Conservation (phyloP, 2,888 invertebrate species). For the Eupithecia abbreviata region DNA sequence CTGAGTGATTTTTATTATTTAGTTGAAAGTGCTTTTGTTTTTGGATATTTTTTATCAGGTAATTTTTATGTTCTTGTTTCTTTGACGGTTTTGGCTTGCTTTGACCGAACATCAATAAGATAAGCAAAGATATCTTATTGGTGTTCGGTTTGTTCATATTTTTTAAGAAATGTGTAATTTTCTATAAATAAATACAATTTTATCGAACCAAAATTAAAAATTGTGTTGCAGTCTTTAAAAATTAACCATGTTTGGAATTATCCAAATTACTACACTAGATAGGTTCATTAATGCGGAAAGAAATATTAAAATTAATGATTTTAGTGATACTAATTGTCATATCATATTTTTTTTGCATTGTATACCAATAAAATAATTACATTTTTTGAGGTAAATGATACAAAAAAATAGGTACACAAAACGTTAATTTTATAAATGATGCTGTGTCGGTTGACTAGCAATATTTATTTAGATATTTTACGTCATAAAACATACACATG, state of each 20-base stretch:
- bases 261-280: not conserved
- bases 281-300: too few species aligned
- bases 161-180: not conserved
- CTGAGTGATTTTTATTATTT: conserved; percentile 15
- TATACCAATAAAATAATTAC: too few species aligned
- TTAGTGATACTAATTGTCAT: too few species aligned
- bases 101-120: too few species aligned
- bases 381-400: too few species aligned
- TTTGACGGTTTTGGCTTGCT: not conserved
- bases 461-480: not conserved
- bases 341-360: too few species aligned
- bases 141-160: not conserved
- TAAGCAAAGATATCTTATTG: too few species aligned
- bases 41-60: conserved; percentile 26
- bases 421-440: too few species aligned
- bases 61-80: conserved; percentile 12
- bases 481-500: not conserved
- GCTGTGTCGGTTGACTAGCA: not conserved
- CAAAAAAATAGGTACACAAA: too few species aligned
- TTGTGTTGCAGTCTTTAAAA: not conserved
- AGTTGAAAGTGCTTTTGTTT: conserved; percentile 20
- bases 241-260: not conserved
- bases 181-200: not conserved
- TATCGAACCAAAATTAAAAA: too few species aligned
- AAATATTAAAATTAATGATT: too few species aligned